Conservation (phyloP, 1,140 invertebrate species). For the Neuroterus valhalla region DNA sequence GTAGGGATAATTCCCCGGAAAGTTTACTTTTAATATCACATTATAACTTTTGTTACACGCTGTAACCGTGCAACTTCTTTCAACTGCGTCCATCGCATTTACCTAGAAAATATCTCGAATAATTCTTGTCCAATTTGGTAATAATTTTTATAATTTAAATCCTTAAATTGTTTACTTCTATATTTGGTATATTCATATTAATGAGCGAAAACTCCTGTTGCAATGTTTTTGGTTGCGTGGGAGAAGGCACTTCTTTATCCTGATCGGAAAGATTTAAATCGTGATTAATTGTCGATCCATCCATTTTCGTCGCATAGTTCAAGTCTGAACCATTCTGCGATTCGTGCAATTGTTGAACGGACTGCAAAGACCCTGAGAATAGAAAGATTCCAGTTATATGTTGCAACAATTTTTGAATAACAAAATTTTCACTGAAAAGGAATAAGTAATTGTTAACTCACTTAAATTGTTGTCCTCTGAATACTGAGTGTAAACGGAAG, state of each 20-base stretch:
- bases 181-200: slow-evolving; percentile 90
- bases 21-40: slow-evolving; percentile 86
- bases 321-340: slow-evolving; percentile 66
- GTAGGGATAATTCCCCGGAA: slow-evolving; percentile 87
- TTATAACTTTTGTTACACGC: slow-evolving; percentile 83
- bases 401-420: neutral
- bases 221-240: slow-evolving; percentile 78
- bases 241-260: slow-evolving; percentile 68
- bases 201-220: slow-evolving; percentile 92
- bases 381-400: slow-evolving; percentile 26
- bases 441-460: slow-evolving; percentile 48
- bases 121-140: neutral
- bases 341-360: slow-evolving; percentile 68
- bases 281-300: slow-evolving; percentile 53
- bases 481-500: slow-evolving; percentile 69
- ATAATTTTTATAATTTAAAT: slow-evolving; percentile 17
- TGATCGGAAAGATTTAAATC: slow-evolving; percentile 60
- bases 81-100: slow-evolving; percentile 80
- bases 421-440: neutral
- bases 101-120: slow-evolving; percentile 58
- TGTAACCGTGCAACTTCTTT: slow-evolving; percentile 84
- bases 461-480: slow-evolving; percentile 69
- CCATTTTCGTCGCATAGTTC: slow-evolving; percentile 62
- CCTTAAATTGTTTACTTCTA: slow-evolving; percentile 78
- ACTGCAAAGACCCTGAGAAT: slow-evolving; percentile 64